Evolutionary conservation across 2,797 vertebrate species (phyloP).

Genomic region (Chiroxiphia lanceolata): DNA sequence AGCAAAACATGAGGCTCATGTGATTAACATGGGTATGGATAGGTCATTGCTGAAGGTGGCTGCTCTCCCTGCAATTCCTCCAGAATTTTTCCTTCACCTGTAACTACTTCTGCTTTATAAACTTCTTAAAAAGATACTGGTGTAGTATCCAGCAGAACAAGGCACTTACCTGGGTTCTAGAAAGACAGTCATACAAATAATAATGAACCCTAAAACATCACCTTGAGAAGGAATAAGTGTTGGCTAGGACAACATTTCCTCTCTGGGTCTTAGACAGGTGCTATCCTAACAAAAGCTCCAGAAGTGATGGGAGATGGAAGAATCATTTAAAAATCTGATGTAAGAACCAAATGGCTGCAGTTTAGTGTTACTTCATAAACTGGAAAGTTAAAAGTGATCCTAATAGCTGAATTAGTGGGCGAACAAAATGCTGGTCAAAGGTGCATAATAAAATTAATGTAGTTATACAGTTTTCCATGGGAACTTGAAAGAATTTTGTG

Average conservation of each 20-base stretch:
- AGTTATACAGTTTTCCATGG: neutral
- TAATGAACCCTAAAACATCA: neutral
- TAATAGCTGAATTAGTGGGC: neutral
- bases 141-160: neutral
- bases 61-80: neutral
- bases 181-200: neutral
- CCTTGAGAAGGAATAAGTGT: neutral
- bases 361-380: neutral
- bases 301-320: neutral
- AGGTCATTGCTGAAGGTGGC: neutral
- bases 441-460: neutral
- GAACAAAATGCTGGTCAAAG: constrained; percentile 33
- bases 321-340: constrained; percentile 25
- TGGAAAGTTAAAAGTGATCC: constrained; percentile 36
- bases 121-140: neutral
- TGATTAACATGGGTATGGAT: too few relatives aligned
- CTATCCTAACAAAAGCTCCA: constrained; percentile 35
- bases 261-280: neutral
- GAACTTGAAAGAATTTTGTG: neutral
- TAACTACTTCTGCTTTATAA: neutral
- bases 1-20: fast-evolving
- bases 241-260: neutral
- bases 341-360: constrained; percentile 40
- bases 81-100: neutral
- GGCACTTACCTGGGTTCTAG: neutral